Percentiles rank a stretch among this genome's conserved stretches.
phyloP scores from a whole-genome alignment of 2,888 invertebrate species.

The Melinaea marsaeus region DNA sequence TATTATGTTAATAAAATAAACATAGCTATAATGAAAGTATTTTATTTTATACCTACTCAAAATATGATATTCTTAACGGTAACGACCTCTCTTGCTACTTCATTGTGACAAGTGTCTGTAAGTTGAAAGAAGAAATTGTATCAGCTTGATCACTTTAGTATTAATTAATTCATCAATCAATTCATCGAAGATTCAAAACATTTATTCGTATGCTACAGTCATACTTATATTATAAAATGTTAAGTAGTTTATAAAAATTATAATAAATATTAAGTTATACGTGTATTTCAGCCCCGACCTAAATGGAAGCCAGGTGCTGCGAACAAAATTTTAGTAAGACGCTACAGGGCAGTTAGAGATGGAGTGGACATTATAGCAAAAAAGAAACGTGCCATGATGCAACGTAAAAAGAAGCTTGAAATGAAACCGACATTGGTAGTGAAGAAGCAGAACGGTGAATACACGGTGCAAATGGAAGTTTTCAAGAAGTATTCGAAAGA shows the following conservation, averaged over 20 bases:
- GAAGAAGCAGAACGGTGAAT: conserved; percentile 63
- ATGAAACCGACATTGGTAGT: conserved; percentile 62
- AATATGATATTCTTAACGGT: too few relatives aligned
- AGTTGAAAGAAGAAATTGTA: too few relatives aligned
- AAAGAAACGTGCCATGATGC: conserved; percentile 63
- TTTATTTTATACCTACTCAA: too few relatives aligned
- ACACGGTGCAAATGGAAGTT: conserved; percentile 68
- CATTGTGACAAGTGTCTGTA: too few relatives aligned
- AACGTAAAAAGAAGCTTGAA: conserved; percentile 65
- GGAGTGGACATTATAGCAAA: conserved; percentile 61
- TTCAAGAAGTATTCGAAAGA: conserved; percentile 70
- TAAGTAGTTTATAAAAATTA: neutral
- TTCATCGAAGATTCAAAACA: too few relatives aligned
- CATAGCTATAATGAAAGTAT: too few relatives aligned
- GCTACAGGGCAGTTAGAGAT: conserved; percentile 56
- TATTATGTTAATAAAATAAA: too few relatives aligned
- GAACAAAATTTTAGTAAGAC: conserved; percentile 58
- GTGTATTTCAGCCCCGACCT: conserved; percentile 52
- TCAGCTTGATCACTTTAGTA: too few relatives aligned
- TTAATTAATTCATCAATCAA: too few relatives aligned
- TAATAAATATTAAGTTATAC: conserved; percentile 6
- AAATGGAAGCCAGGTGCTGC: conserved; percentile 70
- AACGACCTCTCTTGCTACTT: too few relatives aligned
- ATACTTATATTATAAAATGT: too few relatives aligned
- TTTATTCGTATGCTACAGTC: too few relatives aligned